Conservation (phyloP, 2,797 vertebrate species). For the Periparus ater region DNA sequence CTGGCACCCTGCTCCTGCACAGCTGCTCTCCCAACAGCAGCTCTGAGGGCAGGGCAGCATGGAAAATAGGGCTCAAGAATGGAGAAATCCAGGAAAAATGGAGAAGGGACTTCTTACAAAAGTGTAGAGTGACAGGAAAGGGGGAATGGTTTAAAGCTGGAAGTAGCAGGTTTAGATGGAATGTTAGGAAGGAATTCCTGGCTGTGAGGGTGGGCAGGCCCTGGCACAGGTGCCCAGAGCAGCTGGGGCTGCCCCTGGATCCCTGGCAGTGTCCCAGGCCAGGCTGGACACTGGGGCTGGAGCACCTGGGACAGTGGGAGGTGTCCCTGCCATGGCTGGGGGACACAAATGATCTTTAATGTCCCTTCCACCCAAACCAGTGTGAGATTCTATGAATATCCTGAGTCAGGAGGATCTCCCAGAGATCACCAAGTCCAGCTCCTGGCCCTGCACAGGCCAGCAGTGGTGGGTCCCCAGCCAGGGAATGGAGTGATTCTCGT, state of each 20-base stretch:
- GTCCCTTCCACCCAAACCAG: background rate
- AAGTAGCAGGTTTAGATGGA: background rate
- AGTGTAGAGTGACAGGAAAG: background rate
- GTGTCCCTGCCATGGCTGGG: background rate
- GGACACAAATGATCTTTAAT: fast-evolving
- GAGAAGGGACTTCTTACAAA: background rate
- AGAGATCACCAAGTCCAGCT: background rate
- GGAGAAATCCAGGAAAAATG: background rate
- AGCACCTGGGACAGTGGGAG: background rate
- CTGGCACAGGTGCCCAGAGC: background rate
- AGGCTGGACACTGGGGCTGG: background rate
- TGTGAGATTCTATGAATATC: fast-evolving
- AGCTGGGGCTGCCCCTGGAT: background rate
- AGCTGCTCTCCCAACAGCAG: background rate
- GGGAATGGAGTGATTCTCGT: too few relatives aligned
- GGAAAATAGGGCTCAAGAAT: fast-evolving
- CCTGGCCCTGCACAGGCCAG: background rate
- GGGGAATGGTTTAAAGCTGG: background rate
- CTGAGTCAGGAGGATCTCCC: fast-evolving
- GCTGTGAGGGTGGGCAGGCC: fast-evolving
- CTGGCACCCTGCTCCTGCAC: too few relatives aligned
- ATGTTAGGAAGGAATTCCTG: background rate
- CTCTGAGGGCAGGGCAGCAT: background rate
- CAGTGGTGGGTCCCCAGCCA: background rate
- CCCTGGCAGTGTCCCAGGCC: background rate